A percentile compares a stretch with the other conserved stretches of the same genome.
phyloP scores from a whole-genome alignment of 1,140 invertebrate species.

The Drosophila sucinea region DNA sequence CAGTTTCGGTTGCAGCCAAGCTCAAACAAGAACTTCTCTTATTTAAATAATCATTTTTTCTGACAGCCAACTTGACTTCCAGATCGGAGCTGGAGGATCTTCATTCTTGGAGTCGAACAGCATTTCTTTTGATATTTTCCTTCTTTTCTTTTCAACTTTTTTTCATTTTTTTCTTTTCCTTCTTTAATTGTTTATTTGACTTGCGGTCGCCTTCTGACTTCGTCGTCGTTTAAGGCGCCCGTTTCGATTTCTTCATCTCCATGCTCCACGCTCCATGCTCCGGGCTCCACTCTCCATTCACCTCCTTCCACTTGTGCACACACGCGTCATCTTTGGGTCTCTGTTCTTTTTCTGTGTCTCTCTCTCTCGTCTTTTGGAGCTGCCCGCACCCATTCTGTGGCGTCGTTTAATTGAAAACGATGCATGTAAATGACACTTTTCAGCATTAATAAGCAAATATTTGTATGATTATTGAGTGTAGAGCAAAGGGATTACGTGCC shows the following conservation, averaged over 20 bases:
- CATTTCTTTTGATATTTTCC: conserved; percentile 60
- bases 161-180: conserved; percentile 50
- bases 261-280: neutral
- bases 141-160: conserved; percentile 51
- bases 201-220: conserved; percentile 50
- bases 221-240: conserved; percentile 18
- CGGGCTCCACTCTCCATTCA: neutral
- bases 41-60: conserved; percentile 83
- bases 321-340: conserved; percentile 22
- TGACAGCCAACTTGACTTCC: conserved; percentile 83
- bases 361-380: neutral
- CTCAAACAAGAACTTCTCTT: conserved; percentile 69
- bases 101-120: conserved; percentile 45
- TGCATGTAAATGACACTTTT: conserved; percentile 83
- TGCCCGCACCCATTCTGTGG: conserved; percentile 41
- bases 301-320: conserved; percentile 16
- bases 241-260: conserved; percentile 4
- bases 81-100: conserved; percentile 71
- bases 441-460: conserved; percentile 82
- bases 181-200: conserved; percentile 81
- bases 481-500: conserved; percentile 66
- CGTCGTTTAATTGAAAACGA: conserved; percentile 82
- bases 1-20: conserved; percentile 74
- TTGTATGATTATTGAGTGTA: conserved; percentile 78
- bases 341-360: neutral